These are phyloP conservation scores for Lasioglossum baleicum DNA, from an alignment of 1,140 invertebrate genomes.

Conservation along the genomic window DNA sequence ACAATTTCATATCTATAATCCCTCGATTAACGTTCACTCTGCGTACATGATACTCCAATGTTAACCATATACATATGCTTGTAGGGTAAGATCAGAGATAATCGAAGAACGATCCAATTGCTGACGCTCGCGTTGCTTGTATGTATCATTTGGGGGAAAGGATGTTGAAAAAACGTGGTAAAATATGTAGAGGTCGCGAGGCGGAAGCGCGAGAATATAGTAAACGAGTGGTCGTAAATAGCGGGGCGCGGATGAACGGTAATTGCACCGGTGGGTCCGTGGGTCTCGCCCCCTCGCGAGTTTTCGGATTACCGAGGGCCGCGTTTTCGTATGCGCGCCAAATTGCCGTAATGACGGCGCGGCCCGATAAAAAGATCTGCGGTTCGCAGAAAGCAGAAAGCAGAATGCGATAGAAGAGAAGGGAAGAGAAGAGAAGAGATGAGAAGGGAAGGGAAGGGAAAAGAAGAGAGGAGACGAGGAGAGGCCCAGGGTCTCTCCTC, in stretches of 20 bases:
- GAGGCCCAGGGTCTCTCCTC: slow-evolving; percentile 22
- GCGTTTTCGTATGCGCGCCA: slow-evolving; percentile 64
- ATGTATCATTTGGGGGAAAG: no score
- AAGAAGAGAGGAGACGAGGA: not conserved
- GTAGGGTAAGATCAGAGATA: no score
- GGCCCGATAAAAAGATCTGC: slow-evolving; percentile 62
- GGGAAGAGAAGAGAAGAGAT: no score
- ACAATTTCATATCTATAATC: no score
- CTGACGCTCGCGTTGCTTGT: no score
- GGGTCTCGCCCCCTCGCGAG: slow-evolving; percentile 22
- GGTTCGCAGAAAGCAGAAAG: slow-evolving; percentile 71
- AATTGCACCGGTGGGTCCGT: not conserved
- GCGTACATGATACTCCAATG: no score
- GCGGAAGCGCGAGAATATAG: not conserved
- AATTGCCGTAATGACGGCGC: slow-evolving; percentile 73
- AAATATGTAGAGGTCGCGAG: no score
- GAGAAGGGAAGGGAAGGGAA: no score
- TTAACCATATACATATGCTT: no score
- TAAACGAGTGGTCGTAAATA: not conserved
- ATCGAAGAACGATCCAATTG: no score
- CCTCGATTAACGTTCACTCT: no score
- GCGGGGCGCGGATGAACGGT: not conserved
- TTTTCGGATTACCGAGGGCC: slow-evolving; percentile 49
- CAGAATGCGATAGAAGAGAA: slow-evolving; percentile 57
- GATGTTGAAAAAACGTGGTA: no score